Conservation (phyloP, 2,888 invertebrate species). For the Hydroisotoma schaefferi region DNA sequence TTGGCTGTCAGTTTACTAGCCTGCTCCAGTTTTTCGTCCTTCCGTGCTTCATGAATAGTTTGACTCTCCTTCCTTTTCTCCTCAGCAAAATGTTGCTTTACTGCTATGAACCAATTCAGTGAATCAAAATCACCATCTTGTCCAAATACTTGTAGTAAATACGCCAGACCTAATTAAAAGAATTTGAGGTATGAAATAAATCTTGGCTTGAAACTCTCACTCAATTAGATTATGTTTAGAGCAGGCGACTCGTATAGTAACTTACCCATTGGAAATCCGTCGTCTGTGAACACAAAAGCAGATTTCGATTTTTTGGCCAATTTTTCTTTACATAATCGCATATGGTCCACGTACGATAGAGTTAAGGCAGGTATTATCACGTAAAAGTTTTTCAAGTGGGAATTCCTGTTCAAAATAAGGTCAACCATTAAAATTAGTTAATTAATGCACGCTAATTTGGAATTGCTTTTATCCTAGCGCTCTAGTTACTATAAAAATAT, state of each 20-base stretch:
- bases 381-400: constrained; percentile 87
- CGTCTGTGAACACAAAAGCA: constrained; percentile 91
- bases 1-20: constrained; percentile 84
- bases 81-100: constrained; percentile 28
- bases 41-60: constrained; percentile 52
- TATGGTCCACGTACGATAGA: constrained; percentile 90
- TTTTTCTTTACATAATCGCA: constrained; percentile 85
- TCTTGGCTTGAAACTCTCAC: not conserved
- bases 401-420: too few species aligned
- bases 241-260: constrained; percentile 49
- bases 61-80: constrained; percentile 48
- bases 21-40: constrained; percentile 87
- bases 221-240: not conserved
- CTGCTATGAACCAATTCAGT: constrained; percentile 79
- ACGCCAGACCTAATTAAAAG: constrained; percentile 65
- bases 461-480: too few species aligned
- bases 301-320: constrained; percentile 77
- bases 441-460: too few species aligned
- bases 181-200: not conserved
- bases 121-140: constrained; percentile 84
- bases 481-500: too few species aligned
- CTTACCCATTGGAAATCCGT: constrained; percentile 93
- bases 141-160: constrained; percentile 82
- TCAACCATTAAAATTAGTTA: too few species aligned
- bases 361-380: constrained; percentile 90